Conservation (phyloP, 2,113 vertebrate genomes). For the Apodemus speciosus region DNA sequence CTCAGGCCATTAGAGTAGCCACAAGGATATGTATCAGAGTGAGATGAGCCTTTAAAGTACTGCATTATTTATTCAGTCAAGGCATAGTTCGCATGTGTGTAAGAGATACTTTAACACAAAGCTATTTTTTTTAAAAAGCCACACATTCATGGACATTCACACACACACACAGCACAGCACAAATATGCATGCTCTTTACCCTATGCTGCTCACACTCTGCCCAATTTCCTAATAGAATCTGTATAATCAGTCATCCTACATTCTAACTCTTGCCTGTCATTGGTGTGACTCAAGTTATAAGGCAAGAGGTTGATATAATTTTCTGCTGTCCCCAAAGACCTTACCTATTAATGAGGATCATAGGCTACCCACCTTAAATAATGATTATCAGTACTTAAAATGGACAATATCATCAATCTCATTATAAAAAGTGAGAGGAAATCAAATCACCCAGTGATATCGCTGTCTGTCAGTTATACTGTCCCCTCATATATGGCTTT, state of each 20-base stretch:
- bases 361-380: slow-evolving; percentile 55
- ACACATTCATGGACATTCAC: no score
- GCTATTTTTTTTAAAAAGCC: not conserved
- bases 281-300: not conserved
- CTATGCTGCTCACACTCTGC: not conserved
- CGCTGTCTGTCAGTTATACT: not conserved
- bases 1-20: not conserved
- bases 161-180: not conserved
- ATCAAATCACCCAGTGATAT: slow-evolving; percentile 34
- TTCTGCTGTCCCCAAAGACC: slow-evolving; percentile 45
- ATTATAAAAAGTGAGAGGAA: slow-evolving; percentile 58
- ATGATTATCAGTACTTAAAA: slow-evolving; percentile 8
- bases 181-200: not conserved
- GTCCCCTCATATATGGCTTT: not conserved
- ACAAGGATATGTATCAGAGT: not conserved
- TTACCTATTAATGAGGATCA: slow-evolving; percentile 51
- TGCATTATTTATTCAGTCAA: slow-evolving; percentile 38
- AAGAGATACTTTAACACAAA: not conserved
- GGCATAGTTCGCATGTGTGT: not conserved
- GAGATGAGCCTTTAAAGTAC: not conserved
- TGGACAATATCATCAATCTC: slow-evolving; percentile 44
- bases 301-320: slow-evolving; percentile 22
- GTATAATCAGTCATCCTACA: not conserved
- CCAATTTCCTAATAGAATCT: slow-evolving; percentile 45
- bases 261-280: slow-evolving; percentile 42